A percentile compares a stretch with the other conserved stretches of the same genome.
Conservation (phyloP, 1,140 invertebrate genomes). For the Sitophilus oryzae region DNA sequence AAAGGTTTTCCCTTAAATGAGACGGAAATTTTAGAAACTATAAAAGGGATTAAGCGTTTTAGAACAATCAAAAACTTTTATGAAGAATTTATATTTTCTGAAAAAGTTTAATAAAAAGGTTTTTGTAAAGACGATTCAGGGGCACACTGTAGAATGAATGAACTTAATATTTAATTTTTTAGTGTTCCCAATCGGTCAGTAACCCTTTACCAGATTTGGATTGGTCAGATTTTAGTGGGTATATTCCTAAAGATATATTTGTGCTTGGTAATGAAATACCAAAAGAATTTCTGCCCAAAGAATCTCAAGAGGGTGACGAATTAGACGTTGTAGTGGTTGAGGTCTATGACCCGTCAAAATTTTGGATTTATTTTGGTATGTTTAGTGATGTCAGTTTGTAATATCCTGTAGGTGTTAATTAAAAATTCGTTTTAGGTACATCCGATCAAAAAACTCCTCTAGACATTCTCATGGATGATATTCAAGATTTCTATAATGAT, state of each 20-base stretch:
- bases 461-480: conserved; percentile 32
- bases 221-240: conserved; percentile 17
- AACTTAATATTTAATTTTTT: too few species aligned
- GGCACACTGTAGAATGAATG: too few species aligned
- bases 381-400: not conserved
- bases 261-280: conserved; percentile 22
- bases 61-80: too few species aligned
- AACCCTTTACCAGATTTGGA: conserved; percentile 13
- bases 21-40: too few species aligned
- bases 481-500: conserved; percentile 25
- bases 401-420: not conserved
- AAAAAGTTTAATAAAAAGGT: too few species aligned
- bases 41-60: too few species aligned
- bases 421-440: conserved; percentile 3
- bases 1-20: too few species aligned
- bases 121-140: too few species aligned
- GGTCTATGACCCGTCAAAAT: conserved; percentile 37
- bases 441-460: conserved; percentile 9
- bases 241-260: conserved; percentile 22
- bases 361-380: conserved; percentile 31
- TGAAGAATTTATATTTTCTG: too few species aligned
- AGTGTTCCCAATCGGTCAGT: too few species aligned
- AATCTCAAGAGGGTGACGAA: conserved; percentile 14
- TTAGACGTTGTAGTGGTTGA: conserved; percentile 32
- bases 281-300: conserved; percentile 21